phyloP scores from a whole-genome alignment of 1,140 invertebrate genomes.

The Piezodorus guildinii region DNA sequence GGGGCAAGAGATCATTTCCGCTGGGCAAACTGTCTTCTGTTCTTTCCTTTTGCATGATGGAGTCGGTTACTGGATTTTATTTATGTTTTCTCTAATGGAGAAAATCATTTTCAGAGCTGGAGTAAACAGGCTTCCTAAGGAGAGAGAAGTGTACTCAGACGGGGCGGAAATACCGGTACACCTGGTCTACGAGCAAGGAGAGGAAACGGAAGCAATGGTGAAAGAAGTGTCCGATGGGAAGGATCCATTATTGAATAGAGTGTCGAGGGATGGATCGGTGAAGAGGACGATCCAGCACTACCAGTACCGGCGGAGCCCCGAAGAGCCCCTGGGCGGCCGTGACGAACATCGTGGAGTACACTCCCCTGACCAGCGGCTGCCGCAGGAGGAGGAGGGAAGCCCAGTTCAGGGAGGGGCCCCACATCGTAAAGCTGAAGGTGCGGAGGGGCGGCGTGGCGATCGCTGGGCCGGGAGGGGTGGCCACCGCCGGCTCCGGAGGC shows the following conservation, averaged over 20 bases:
- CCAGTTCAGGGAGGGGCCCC: conserved; percentile 38
- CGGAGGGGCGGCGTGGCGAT: conserved; percentile 58
- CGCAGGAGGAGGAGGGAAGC: not conserved
- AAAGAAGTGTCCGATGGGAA: conserved; percentile 6
- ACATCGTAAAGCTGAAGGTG: conserved; percentile 51
- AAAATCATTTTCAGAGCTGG: too few relatives aligned
- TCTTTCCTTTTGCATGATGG: too few relatives aligned
- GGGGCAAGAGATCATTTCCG: too few relatives aligned
- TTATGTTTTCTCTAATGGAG: too few relatives aligned
- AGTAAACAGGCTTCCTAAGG: too few relatives aligned
- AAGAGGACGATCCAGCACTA: not conserved
- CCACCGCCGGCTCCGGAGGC: conserved; percentile 56
- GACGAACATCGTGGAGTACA: conserved; percentile 43
- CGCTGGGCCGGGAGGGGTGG: conserved; percentile 58
- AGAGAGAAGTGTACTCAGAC: not conserved
- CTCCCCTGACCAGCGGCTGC: conserved; percentile 36
- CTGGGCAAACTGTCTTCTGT: too few relatives aligned
- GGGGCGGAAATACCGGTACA: conserved; percentile 16
- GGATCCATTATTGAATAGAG: not conserved
- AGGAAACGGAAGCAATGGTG: conserved; percentile 2
- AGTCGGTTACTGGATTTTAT: too few relatives aligned
- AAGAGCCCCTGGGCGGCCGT: conserved; percentile 25
- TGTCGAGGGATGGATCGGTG: not conserved
- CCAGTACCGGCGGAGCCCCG: conserved; percentile 1
- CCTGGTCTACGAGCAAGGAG: conserved; percentile 11